phyloP scores from a whole-genome alignment of 23 tunicate genomes.

The Trididemnum clinides region DNA sequence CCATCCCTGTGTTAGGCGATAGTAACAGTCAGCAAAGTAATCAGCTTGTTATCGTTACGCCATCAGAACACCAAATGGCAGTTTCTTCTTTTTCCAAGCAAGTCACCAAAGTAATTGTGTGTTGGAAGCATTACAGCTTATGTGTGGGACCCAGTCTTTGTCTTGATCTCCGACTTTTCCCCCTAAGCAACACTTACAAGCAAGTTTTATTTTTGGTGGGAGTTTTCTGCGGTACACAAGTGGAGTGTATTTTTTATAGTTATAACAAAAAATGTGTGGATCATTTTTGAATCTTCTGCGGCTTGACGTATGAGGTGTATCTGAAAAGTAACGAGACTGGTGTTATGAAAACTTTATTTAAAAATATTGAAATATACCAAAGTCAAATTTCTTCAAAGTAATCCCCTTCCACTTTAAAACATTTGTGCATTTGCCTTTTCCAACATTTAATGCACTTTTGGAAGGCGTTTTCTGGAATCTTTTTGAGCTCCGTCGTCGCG shows the following conservation, averaged over 20 bases:
- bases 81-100: not conserved
- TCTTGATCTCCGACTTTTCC: not conserved
- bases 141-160: not conserved
- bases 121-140: constrained; percentile 3
- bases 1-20: not conserved
- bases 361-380: too few relatives aligned
- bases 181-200: not conserved
- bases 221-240: constrained; percentile 3
- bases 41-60: not conserved
- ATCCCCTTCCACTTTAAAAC: too few relatives aligned
- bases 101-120: not conserved
- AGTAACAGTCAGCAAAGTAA: constrained; percentile 1
- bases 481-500: too few relatives aligned
- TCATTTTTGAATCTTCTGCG: not conserved
- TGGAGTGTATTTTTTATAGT: not conserved
- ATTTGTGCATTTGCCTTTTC: too few relatives aligned
- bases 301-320: too few relatives aligned
- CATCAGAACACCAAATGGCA: constrained; percentile 1
- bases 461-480: too few relatives aligned
- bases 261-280: not conserved
- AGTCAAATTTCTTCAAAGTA: too few relatives aligned
- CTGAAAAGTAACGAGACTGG: too few relatives aligned
- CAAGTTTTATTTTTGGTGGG: constrained; percentile 1
- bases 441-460: too few relatives aligned
- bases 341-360: too few relatives aligned